Evolutionary conservation across 2,113 vertebrate species (phyloP).

Genomic region (Sminthopsis crassicaudata): DNA sequence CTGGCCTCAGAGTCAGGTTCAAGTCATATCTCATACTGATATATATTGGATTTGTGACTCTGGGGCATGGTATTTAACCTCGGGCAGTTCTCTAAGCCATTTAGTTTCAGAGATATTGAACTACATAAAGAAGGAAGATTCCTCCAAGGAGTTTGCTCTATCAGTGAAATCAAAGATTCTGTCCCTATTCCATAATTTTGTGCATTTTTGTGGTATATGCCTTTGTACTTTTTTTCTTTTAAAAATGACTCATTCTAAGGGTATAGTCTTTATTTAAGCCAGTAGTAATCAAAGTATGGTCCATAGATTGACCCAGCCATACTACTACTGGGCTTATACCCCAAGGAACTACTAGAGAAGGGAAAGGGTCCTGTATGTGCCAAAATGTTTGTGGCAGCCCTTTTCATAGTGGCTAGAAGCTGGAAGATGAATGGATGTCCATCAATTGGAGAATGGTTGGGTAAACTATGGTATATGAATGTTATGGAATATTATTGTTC

Average conservation of each 20-base stretch:
- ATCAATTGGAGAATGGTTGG: too few species aligned
- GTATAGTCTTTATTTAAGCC: background rate
- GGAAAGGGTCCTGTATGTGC: too few species aligned
- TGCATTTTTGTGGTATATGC: background rate
- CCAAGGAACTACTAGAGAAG: too few species aligned
- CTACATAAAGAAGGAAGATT: background rate
- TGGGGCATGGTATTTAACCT: background rate
- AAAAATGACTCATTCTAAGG: background rate
- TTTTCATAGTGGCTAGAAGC: too few species aligned
- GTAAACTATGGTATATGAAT: too few species aligned
- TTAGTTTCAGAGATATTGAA: background rate
- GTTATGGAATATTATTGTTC: too few species aligned
- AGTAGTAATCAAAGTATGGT: too few species aligned
- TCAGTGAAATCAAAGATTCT: background rate
- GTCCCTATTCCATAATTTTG: background rate
- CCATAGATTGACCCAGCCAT: too few species aligned
- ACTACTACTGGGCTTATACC: too few species aligned
- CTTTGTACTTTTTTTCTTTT: background rate
- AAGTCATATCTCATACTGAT: too few species aligned
- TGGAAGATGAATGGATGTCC: too few species aligned
- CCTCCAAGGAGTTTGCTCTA: background rate
- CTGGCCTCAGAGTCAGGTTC: background rate
- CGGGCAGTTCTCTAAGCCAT: background rate
- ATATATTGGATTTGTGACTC: background rate
- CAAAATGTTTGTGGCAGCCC: too few species aligned